Evolutionary conservation across 2,797 vertebrate species (phyloP).

Genomic region (Cirrhinus mrigala): DNA sequence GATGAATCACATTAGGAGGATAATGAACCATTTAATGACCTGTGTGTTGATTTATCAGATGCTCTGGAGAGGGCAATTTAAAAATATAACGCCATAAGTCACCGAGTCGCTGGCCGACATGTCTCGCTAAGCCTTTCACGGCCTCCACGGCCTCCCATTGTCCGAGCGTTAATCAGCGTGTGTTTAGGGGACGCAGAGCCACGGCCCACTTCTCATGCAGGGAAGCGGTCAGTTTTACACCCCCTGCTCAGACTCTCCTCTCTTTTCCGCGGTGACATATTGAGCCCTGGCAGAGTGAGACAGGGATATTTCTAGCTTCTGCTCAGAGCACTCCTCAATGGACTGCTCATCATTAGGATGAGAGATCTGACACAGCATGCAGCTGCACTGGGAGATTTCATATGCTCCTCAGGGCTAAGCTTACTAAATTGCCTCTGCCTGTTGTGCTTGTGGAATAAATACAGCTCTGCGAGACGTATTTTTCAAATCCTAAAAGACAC

Average conservation of each 20-base stretch:
- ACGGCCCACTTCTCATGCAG: conserved; percentile 49
- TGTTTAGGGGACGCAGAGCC: conserved; percentile 56
- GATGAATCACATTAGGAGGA: conserved; percentile 82
- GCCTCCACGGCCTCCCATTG: conserved; percentile 20
- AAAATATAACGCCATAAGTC: conserved; percentile 78
- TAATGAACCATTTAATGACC: conserved; percentile 86
- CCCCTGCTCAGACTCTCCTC: conserved; percentile 24
- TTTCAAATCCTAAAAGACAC: conserved; percentile 37
- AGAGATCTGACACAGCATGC: conserved; percentile 46
- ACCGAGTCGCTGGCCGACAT: conserved; percentile 54
- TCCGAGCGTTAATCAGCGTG: conserved; percentile 66
- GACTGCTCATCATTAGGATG: conserved; percentile 59
- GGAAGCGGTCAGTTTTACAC: conserved; percentile 49
- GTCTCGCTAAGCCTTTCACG: conserved; percentile 52
- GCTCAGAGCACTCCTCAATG: conserved; percentile 50
- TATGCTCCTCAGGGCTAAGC: conserved; percentile 30
- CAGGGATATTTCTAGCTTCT: conserved; percentile 53
- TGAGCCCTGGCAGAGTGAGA: conserved; percentile 46
- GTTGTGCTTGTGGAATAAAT: conserved; percentile 35
- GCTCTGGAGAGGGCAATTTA: conserved; percentile 77
- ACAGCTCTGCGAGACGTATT: conserved; percentile 41
- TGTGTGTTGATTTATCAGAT: conserved; percentile 85
- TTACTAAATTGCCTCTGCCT: conserved; percentile 45
- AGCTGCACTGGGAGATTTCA: conserved; percentile 22
- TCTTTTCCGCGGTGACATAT: conserved; percentile 52